These are phyloP conservation scores for Drosophila biarmipes DNA, from an alignment of 1,140 invertebrate species.

Conservation along the genomic window DNA sequence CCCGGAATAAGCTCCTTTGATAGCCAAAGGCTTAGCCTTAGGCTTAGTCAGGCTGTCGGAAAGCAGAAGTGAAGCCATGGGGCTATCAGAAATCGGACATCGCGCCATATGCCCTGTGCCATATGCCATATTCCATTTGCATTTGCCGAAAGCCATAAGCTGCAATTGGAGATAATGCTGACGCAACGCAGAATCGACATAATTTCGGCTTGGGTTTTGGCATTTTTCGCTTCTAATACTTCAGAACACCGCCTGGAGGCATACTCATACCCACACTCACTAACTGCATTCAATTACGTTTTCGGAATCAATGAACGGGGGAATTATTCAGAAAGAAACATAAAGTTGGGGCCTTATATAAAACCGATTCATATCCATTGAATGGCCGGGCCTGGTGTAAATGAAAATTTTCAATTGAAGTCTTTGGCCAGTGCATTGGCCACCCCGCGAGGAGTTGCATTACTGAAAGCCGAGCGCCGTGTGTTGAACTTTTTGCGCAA, in stretches of 20 bases:
- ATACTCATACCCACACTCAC: background rate
- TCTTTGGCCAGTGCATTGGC: conserved; percentile 21
- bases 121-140: conserved; percentile 26
- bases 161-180: conserved; percentile 67
- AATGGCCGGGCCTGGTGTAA: conserved; percentile 39
- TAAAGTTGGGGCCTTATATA: conserved; percentile 45
- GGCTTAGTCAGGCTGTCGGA: conserved; percentile 24
- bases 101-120: conserved; percentile 34
- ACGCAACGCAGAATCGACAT: conserved; percentile 55
- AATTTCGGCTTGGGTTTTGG: conserved; percentile 43
- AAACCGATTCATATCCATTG: conserved; percentile 71
- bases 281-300: conserved; percentile 73
- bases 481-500: conserved; percentile 1
- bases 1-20: conserved; percentile 55
- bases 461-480: conserved; percentile 41
- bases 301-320: conserved; percentile 75
- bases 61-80: conserved; percentile 20
- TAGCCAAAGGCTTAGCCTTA: conserved; percentile 56
- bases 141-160: conserved; percentile 33
- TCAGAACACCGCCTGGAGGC: background rate
- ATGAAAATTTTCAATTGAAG: conserved; percentile 66
- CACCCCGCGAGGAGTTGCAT: conserved; percentile 8
- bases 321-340: conserved; percentile 70
- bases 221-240: conserved; percentile 55
- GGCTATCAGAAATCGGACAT: conserved; percentile 26